Base-by-base conservation (phyloP, 2,113 vertebrate genomes). In the Poeciliopsis prolifica region DNA sequence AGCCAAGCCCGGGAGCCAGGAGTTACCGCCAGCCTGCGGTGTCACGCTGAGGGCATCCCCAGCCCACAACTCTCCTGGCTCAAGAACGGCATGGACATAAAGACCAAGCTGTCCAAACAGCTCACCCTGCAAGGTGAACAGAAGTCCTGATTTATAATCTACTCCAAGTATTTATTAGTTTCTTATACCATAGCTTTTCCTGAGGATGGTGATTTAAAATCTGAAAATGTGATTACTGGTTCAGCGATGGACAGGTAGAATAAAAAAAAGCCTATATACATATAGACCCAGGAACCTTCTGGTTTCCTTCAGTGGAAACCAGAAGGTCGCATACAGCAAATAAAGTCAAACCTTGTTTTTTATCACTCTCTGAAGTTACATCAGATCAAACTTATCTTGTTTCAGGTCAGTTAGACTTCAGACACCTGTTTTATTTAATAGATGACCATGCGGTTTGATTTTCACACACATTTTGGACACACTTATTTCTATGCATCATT, bases 31-130 rank as follows among this genome's bases (percentile, higher is more conserved):
- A 98, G 97, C 80, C 96, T 99, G 42, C 93, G 97, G 62, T 99
- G 98, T 85, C 96, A 99, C 0, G 97, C 98, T 2, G 97, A 99
- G 79, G 98, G 97, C 54, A 96, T 99, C 74, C 98, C 98, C 11
- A 93, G 90, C 61, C 98, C 98, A n/a, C 95, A 95, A 65, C 95
- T 99, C 77, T 91, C 94, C 12, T 99, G 98, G 98, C 88, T 99
- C 86, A 99, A 99, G 89, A 99, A 99, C 28, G 97, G 98, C 89
- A 95, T 98, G 87, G 97, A 99, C 88, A 99, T 99, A 77, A 93
- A 95, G 15, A 94, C 94, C 3, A 97, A 98, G 85, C 92, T 99
- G 75, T 99, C 97, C 84, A 99, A 99, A 82, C 98, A 99, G 76
- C 95, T 99, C 84, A 98, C 97, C 12, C 95, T 99, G 79, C 97